Base-by-base conservation (phyloP, 2,797 vertebrate species). In the Coranthus polyacanthus region DNA sequence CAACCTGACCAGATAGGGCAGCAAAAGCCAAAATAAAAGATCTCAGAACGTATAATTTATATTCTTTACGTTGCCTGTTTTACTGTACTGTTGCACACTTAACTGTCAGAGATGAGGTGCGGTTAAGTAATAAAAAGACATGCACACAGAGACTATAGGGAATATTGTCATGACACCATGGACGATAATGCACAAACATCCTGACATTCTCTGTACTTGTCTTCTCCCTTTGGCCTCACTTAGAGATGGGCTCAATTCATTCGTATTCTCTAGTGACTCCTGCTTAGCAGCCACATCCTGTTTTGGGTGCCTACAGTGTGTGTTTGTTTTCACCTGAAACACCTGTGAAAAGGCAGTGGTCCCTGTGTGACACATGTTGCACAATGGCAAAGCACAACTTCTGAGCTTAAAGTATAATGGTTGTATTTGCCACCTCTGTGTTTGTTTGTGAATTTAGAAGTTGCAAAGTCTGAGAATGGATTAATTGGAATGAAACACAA, bases 231-330 rank as follows among this genome's bases (percentile, higher is more conserved):
- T 38, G 75, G 78, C 72, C 63, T 86, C 83, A 84, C 83, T 86
- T 81, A 79, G 78, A 12, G 56, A 73, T 52, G 51, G 68, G 51
- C 78, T 75, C 42, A 62, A 84, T 84, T 81, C 62, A 78, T 76
- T 78, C 74, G 72, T 57, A 77, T 61, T 83, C 89, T 85, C 89
- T 49, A 32, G 73, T 71, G 87, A 62, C 70, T 71, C 36, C 49
- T 68, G 71, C 86, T 84, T 75, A 86, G 85, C 84, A 86, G 85
- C 87, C 79, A 87, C 84, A 90, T 92, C 88, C 91, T 92, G 88
- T 91, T 90, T 86, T 83, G 77, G 78, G 86, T 89, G 72, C 78
- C 71, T 49, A 79, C 83, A 87, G 55, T 68, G 76, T 79, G 58
- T 91, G 79, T 87, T 85, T 89, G 85, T 92, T 88, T 78, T 85